Evolutionary conservation across 2,888 invertebrate genomes (phyloP), one percentile per base, ranked within the genome.

Genomic region (Cyrtodaria siliqua): DNA sequence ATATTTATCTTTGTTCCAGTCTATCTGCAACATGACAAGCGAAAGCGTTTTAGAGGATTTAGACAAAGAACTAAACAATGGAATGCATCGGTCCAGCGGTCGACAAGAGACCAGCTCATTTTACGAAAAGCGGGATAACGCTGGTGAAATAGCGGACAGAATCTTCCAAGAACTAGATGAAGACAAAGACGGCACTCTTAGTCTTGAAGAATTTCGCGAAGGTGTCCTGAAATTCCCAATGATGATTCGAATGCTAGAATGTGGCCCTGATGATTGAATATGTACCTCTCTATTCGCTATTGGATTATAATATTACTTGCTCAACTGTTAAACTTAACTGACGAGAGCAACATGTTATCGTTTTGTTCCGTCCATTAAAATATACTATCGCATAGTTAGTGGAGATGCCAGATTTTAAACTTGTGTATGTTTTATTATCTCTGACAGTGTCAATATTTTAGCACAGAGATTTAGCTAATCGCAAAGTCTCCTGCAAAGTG

Each of bases 121-220:
- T 26, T 61, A 70, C 44, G 79, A 79, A 38, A 52, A 44, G 33
- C 64, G 62, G 9, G 79, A 79, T 44, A 55, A 60, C 18, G 70
- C 64, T 2, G 72, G 47, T 12, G 75, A 79, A 44, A 68, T 79
- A 9, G 75, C 79, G 6, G 75, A 79, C 52, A 68, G 50, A 23
- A 59, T 79, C 8, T 79, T 79, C 38, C 61, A 55, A 14, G 60
- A 72, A 52, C 26, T 85, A 24, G 85, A 85, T 53, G 52, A 61
- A 16, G 75, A 85, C 38, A 62, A 64, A n/a, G 83, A 85, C 49
- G 76, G 77, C 2, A 40, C 23, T 12, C 81, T 85, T 6, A 77
- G 82, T 9, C 29, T 63, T 23, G 78, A 82, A 20, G 85, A 85
- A 47, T 85, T 85, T 50, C 44, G 70, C 8, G 50, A 72, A 2